Base-by-base conservation (phyloP, 23 tunicate species). In the Halocynthia aurantium region DNA sequence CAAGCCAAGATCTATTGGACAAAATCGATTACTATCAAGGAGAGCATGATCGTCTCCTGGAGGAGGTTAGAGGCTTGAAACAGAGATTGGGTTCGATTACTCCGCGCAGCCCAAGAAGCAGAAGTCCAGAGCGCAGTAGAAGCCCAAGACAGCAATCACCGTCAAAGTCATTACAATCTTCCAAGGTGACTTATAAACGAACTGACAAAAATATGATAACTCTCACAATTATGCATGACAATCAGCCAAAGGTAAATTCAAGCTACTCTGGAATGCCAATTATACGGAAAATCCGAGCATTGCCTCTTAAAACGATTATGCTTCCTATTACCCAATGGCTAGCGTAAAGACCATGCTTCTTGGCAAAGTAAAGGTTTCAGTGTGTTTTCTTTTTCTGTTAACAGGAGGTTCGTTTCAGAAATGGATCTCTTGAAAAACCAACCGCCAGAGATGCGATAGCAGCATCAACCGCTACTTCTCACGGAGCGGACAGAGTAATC, bases 11-110 rank as follows among this genome's bases (percentile, higher is more conserved):
- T 66, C 73, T 91, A 9, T 54, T 91, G 22, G 88, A 81, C 22
- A 91, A 91, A 73, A 91, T 91, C 62, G 97, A 91, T 71, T 91
- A 91, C 78, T 91, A 91, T 77, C 97, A 91, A 73, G 82, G 82
- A 84, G 97, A 91, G 55, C 97, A 91, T 68, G 97, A 91, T 72
- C 90, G 97, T 6, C 78, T 91, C 22, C 57, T 91, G 22, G 97
- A 91, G 51, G 97, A 91, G 73, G 85, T 91, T 10, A 77, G 97
- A 70, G 67, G 81, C n/a, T 67, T 91, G 52, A 91, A 91, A 51
- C 84, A 81, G 7, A 76, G 97, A 18, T 18, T 91, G 21, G 97
- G 97, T 56, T 90, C 85, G 19, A 68, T 91, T 8, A 76, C 87
- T 56, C 95, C 95, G 20, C 67, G 87, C 0, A 67, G 81, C 19